Conservation (phyloP, 2,888 invertebrate species). For the Leptopterna dolabrata region DNA sequence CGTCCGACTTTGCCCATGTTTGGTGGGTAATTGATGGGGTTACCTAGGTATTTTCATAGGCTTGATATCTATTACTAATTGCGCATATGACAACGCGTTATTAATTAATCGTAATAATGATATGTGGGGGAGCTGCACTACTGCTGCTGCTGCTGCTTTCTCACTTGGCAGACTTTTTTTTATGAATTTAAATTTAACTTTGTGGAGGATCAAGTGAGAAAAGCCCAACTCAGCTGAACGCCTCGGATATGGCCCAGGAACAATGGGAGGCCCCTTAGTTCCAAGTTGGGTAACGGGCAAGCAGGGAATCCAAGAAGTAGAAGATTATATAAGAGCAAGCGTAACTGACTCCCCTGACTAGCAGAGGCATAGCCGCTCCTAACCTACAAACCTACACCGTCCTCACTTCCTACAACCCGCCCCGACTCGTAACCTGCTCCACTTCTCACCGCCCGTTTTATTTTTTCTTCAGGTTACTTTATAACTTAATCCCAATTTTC, state of each 20-base stretch:
- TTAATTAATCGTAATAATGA: too few relatives aligned
- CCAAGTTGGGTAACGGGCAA: constrained; percentile 29
- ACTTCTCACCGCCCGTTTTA: constrained; percentile 33
- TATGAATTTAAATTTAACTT: not conserved
- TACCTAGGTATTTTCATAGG: too few relatives aligned
- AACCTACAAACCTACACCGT: constrained; percentile 46
- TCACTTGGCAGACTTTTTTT: too few relatives aligned
- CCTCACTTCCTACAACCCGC: constrained; percentile 32
- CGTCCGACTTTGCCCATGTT: too few relatives aligned
- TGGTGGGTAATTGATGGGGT: too few relatives aligned
- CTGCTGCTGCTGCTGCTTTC: too few relatives aligned
- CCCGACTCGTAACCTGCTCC: constrained; percentile 42
- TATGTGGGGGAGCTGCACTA: too few relatives aligned
- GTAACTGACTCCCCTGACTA: constrained; percentile 7
- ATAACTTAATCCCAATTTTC: constrained; percentile 36
- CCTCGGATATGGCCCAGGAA: constrained; percentile 8
- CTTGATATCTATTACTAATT: too few relatives aligned
- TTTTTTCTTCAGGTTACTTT: not conserved
- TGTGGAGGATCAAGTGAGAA: not conserved
- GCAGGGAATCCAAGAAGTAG: not conserved
- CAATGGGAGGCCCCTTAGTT: constrained; percentile 11
- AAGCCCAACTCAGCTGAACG: not conserved
- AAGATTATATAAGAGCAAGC: not conserved
- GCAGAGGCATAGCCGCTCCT: constrained; percentile 40
- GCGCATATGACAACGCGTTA: too few relatives aligned